Evolutionary conservation across 2,113 vertebrate species (phyloP).

Genomic region (Corvus cornix): DNA sequence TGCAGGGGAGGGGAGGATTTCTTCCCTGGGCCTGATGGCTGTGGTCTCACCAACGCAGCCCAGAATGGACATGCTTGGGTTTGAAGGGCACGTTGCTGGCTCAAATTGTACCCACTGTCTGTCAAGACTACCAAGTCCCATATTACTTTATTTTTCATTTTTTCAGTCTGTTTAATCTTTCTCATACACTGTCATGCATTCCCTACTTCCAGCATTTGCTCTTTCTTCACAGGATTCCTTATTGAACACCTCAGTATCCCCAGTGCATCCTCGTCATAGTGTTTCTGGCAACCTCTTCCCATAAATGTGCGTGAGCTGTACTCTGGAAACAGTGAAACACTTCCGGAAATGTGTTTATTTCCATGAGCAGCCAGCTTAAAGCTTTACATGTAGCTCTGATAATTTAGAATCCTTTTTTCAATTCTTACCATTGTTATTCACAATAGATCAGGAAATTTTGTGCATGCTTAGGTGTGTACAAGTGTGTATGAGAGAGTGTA

Average conservation of each 20-base stretch:
- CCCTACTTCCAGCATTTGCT: neutral
- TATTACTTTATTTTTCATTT: neutral
- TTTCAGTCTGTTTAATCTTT: neutral
- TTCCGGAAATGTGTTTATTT: neutral
- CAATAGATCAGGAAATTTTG: neutral
- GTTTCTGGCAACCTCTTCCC: neutral
- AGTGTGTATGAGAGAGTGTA: neutral
- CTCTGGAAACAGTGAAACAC: neutral
- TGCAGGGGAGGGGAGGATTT: neutral
- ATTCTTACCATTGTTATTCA: neutral
- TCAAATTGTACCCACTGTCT: neutral
- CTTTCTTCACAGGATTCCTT: neutral
- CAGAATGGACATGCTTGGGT: neutral
- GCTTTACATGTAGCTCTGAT: neutral
- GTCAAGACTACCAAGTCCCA: neutral
- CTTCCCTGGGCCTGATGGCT: neutral
- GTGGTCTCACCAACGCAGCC: rapidly evolving
- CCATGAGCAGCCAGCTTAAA: neutral
- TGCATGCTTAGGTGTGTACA: neutral
- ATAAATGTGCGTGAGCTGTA: neutral
- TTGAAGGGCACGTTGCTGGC: neutral
- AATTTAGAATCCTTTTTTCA: neutral
- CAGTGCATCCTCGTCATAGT: neutral
- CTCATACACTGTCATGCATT: neutral
- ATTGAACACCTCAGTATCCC: neutral